Conservation (phyloP, 2,888 invertebrate genomes). For the Aricia artaxerxes region DNA sequence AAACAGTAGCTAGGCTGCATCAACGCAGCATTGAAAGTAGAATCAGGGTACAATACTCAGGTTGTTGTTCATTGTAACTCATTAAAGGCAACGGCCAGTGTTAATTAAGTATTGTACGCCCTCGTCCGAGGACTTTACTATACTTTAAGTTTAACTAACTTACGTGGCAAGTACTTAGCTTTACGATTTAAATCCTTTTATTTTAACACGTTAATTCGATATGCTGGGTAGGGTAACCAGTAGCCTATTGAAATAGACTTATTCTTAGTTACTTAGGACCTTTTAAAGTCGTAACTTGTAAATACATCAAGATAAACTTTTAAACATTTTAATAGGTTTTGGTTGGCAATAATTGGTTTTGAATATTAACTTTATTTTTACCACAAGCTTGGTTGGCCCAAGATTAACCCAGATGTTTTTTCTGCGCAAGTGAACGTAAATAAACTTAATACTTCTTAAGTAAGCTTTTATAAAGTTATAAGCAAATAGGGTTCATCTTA, state of each 20-base stretch:
- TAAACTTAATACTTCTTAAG: not conserved
- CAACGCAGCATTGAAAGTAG: not conserved
- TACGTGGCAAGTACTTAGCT: not conserved
- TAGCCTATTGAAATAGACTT: not conserved
- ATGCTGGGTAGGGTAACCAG: not conserved
- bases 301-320: too few relatives aligned
- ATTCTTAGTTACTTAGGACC: not conserved
- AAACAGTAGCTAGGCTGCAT: not conserved
- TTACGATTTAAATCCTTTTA: not conserved
- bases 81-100: constrained; percentile 41
- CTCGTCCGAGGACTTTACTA: constrained; percentile 4
- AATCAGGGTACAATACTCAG: not conserved
- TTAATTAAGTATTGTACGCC: constrained; percentile 50
- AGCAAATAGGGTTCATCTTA: constrained; percentile 27
- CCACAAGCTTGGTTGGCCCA: too few relatives aligned
- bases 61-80: constrained; percentile 42
- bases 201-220: constrained; percentile 18
- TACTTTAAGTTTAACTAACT: not conserved
- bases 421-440: not conserved
- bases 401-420: not conserved
- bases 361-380: too few relatives aligned
- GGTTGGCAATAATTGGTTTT: too few relatives aligned
- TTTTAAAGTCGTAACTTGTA: not conserved
- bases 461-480: constrained; percentile 10
- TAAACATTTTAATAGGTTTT: too few relatives aligned